These are phyloP conservation scores for Schizopygopsis malacanthus DNA, from an alignment of 2,797 vertebrate genomes.

Conservation along the genomic window DNA sequence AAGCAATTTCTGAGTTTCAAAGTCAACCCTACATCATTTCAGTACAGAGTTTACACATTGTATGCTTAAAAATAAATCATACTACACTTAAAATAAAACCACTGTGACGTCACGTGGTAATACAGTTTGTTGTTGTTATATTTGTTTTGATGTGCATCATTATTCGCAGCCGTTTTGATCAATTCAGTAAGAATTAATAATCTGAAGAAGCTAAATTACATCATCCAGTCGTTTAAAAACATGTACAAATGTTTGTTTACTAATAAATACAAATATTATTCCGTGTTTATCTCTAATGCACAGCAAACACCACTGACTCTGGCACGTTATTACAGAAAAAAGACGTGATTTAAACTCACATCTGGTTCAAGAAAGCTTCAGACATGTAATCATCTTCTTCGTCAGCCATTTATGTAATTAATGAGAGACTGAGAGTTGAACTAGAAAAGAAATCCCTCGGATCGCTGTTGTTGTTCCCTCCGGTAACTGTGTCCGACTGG, in stretches of 20 bases:
- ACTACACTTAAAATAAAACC: background rate
- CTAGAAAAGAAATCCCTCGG: too few species aligned
- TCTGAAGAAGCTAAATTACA: background rate
- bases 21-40: too few species aligned
- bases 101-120: background rate
- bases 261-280: background rate
- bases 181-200: too few species aligned
- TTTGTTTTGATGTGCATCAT: background rate
- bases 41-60: too few species aligned
- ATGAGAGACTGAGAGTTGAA: background rate
- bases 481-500: constrained; percentile 13
- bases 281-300: background rate
- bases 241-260: background rate
- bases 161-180: background rate
- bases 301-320: background rate
- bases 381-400: constrained; percentile 95
- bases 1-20: background rate
- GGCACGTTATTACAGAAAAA: background rate
- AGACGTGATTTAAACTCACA: constrained; percentile 65
- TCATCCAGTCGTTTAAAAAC: background rate
- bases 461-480: background rate
- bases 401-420: constrained; percentile 71
- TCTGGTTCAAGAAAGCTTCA: constrained; percentile 84
- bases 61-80: background rate
- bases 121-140: background rate